Evolutionary conservation across 2,888 invertebrate genomes (phyloP), one percentile per base, ranked within the genome.

Genomic region (Platycheirus rosarum): DNA sequence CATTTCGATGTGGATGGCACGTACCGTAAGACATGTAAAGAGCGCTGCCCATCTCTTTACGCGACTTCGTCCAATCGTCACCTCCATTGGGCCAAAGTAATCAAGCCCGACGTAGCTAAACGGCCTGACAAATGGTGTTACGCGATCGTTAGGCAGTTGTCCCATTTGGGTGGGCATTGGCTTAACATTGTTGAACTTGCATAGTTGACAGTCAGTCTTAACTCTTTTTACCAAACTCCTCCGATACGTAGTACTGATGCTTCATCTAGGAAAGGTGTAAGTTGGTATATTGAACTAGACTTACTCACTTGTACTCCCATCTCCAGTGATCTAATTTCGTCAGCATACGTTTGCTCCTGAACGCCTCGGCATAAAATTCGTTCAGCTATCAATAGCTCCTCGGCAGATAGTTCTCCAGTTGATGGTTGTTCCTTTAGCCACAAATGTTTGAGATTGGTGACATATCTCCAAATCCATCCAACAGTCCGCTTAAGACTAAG

Each of bases 31-130:
- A 18, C 73, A 85, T 0, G 84, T 85, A 32, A 84, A 84, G 6
- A 84, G 55, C 3, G 70, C 77, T 16, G 73, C 73, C 78, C 85
- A 23, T 11, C 85, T 46, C 51, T 85, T 86, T 11, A 84, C 84
- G 3, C 7, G 46, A 29, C 80, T 71, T 13, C 85, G 69, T 13
- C 84, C 84, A 51, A 85, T 75, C 14, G 84, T 74, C 1, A 86
- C 73, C 2, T 18, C 42, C 0, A 85, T n/a, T n/a, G 84, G n/a
- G n/a, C n/a, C n/a, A n/a, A n/a, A n/a, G n/a, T n/a, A n/a, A n/a
- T 85, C 85, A n/a, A 85, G n/a, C 7, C 79, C 85, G 2, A 74
- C 84, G 13, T 84, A 68, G 2, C 68, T n/a, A n/a, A n/a, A n/a
- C n/a, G n/a, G n/a, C n/a, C n/a, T n/a, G n/a, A n/a, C n/a, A n/a